phyloP scores from a whole-genome alignment of 2,888 invertebrate genomes.

The Hemaris fuciformis region DNA sequence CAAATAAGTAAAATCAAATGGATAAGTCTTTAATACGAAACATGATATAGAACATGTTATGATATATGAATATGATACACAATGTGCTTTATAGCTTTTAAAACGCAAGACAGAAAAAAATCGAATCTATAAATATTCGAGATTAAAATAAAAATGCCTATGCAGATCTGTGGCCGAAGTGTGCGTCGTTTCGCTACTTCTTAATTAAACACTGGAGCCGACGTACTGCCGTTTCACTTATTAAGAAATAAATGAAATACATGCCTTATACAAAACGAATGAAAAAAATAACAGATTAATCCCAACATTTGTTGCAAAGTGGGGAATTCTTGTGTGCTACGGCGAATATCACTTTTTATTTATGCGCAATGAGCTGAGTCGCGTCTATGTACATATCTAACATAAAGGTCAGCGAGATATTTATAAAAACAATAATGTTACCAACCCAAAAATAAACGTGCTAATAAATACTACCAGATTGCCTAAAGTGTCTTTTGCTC shows the following conservation, averaged over 20 bases:
- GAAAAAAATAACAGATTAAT: conserved; percentile 44
- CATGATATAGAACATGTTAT: neutral
- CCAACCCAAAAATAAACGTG: too few relatives aligned
- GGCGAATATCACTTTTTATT: conserved; percentile 17
- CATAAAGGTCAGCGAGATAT: conserved; percentile 2
- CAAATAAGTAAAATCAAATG: neutral
- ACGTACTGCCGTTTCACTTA: conserved; percentile 55
- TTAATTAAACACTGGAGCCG: conserved; percentile 64
- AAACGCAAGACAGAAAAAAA: conserved; percentile 42
- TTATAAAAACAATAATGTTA: too few relatives aligned
- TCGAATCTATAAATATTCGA: conserved; percentile 57
- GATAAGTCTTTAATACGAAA: neutral
- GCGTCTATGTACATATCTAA: neutral
- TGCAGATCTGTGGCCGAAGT: conserved; percentile 36
- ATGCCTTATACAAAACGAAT: conserved; percentile 49
- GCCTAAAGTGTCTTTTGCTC: neutral
- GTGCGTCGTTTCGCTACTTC: conserved; percentile 46
- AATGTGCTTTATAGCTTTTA: conserved; percentile 5
- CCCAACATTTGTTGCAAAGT: conserved; percentile 43
- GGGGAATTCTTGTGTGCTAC: conserved; percentile 40
- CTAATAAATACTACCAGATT: too few relatives aligned
- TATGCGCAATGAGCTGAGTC: neutral
- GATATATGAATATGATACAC: too few relatives aligned
- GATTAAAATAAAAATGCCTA: conserved; percentile 61
- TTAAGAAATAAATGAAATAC: conserved; percentile 72